Percentiles rank a stretch among this genome's conserved stretches.
phyloP scores from a whole-genome alignment of 1,140 invertebrate species.

The Druon quercuslanigerum region DNA sequence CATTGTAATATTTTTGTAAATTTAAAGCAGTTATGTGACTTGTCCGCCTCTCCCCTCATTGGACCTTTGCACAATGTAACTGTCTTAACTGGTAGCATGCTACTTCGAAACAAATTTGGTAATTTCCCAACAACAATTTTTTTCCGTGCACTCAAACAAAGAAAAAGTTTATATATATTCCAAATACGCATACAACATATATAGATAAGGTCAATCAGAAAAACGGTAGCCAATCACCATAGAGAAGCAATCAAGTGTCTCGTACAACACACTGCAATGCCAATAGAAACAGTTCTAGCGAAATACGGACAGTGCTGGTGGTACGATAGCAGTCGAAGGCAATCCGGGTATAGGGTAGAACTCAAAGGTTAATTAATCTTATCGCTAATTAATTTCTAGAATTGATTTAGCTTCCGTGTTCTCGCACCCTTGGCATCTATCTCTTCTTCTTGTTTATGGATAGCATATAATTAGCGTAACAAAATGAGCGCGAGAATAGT shows the following conservation, averaged over 20 bases:
- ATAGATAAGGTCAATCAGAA: slow-evolving; percentile 39
- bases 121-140: no score
- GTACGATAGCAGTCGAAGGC: slow-evolving; percentile 41
- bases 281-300: slow-evolving; percentile 37
- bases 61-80: no score
- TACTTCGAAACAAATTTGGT: no score
- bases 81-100: no score
- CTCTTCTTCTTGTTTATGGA: not conserved
- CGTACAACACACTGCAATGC: slow-evolving; percentile 46
- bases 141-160: no score
- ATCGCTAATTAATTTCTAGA: slow-evolving; percentile 69
- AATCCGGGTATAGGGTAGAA: slow-evolving; percentile 6
- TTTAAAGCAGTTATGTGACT: no score
- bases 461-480: no score
- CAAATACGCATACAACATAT: slow-evolving; percentile 24
- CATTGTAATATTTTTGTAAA: no score
- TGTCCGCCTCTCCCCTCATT: no score
- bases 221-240: slow-evolving; percentile 58
- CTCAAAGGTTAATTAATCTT: slow-evolving; percentile 66
- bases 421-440: not conserved
- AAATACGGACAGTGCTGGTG: slow-evolving; percentile 35
- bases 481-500: not conserved
- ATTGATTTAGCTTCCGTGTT: slow-evolving; percentile 43
- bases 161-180: no score
- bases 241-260: slow-evolving; percentile 58